phyloP scores from a whole-genome alignment of 2,113 vertebrate genomes.

The Zosterops pallidus region DNA sequence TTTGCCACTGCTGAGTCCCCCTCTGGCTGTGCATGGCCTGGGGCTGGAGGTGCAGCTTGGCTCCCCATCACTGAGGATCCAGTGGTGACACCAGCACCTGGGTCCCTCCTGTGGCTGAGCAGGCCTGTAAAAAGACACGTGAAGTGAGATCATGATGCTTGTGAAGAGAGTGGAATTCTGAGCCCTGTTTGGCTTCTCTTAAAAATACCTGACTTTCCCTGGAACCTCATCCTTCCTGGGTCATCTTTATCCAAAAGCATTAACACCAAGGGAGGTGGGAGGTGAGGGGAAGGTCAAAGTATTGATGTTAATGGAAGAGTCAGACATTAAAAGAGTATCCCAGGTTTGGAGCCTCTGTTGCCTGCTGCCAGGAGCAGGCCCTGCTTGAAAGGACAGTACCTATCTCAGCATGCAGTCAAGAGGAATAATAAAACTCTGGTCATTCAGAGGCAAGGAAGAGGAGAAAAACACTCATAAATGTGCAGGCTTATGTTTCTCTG shows the following conservation, averaged over 20 bases:
- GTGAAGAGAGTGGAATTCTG: neutral
- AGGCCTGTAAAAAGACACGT: neutral
- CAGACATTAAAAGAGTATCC: neutral
- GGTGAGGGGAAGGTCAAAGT: neutral
- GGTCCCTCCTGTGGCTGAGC: neutral
- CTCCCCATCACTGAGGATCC: rapidly evolving
- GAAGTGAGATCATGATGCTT: neutral
- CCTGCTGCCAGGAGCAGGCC: constrained; percentile 16
- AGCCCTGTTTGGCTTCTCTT: neutral
- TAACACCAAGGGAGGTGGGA: neutral
- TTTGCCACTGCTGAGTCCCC: neutral
- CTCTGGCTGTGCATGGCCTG: neutral
- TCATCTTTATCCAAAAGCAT: neutral
- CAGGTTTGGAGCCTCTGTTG: neutral
- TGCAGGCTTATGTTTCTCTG: constrained; percentile 41
- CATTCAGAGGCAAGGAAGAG: constrained; percentile 12
- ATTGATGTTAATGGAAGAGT: constrained; percentile 9
- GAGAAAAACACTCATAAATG: constrained; percentile 54
- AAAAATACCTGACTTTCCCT: neutral
- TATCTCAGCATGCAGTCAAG: constrained; percentile 43
- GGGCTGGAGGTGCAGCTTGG: neutral
- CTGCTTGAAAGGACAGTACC: constrained; percentile 46
- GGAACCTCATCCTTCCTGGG: neutral
- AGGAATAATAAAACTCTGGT: constrained; percentile 45
- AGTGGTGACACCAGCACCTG: neutral